Evolutionary conservation across 1,140 invertebrate genomes (phyloP).

Genomic region (Drosophila pachea): DNA sequence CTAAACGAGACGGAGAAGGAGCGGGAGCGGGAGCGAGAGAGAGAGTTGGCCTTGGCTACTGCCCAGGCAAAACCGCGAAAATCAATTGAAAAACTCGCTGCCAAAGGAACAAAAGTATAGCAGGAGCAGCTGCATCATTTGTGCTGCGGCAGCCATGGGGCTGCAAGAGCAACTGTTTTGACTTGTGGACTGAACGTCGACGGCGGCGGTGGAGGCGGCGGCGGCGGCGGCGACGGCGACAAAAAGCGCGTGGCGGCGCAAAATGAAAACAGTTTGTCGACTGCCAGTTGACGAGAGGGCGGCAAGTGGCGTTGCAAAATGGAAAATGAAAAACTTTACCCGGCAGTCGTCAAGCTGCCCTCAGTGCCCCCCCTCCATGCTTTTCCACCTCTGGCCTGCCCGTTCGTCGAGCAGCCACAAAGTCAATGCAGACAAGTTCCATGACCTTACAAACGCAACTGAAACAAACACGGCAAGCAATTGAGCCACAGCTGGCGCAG

Average conservation of each 20-base stretch:
- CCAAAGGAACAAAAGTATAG: constrained; percentile 46
- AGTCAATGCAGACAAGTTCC: constrained; percentile 77
- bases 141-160: too few relatives aligned
- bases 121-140: constrained; percentile 1
- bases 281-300: constrained; percentile 15
- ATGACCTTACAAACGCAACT: constrained; percentile 76
- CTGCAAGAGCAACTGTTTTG: too few relatives aligned
- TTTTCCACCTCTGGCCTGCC: neutral
- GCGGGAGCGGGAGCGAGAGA: neutral
- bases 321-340: constrained; percentile 62
- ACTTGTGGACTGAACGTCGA: too few relatives aligned
- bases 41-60: constrained; percentile 59
- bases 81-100: constrained; percentile 70
- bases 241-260: constrained; percentile 75
- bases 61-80: constrained; percentile 64
- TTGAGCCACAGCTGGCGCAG: constrained; percentile 22
- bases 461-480: constrained; percentile 50
- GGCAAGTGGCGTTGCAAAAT: neutral
- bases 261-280: constrained; percentile 75
- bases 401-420: constrained; percentile 23
- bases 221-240: constrained; percentile 63
- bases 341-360: constrained; percentile 10
- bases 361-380: neutral
- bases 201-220: neutral
- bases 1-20: too few relatives aligned